Evolutionary conservation across 2,797 vertebrate species (phyloP), one percentile per base, ranked within the genome.

Genomic region (Oophaga sylvatica): DNA sequence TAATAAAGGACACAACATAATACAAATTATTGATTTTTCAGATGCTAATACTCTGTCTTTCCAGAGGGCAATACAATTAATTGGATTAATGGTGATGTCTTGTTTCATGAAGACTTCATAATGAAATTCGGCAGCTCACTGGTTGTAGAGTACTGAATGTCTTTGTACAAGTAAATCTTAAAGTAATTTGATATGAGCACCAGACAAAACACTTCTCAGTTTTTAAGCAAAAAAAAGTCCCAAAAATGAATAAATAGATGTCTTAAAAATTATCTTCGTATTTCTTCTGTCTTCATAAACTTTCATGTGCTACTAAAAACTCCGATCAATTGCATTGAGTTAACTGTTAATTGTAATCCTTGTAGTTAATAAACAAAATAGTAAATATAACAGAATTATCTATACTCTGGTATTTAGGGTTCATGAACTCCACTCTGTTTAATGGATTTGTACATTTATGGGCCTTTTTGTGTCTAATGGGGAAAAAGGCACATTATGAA

Each of bases 41-140:
- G 81, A 79, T 35, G 56, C 87, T 87, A 87, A 83, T 83, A 53
- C 53, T 87, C 53, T 26, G 68, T 87, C 62, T 84, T 79, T 80
- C 63, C 22, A 68, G 81, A 48, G 73, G 71, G 87, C 84, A 87
- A 80, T 87, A 87, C 83, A 87, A 79, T 87, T 83, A 87, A 87
- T 87, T 87, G 86, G 73, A 87, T 53, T 75, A 87, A 87, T 79
- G 59, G 73, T 4, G n/a, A 82, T 70, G 53, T 31, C 87, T 79
- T 35, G 75, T 67, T 75, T 83, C 48, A 15, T 57, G 62, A 67
- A 87, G 80, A 81, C 59, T 71, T 29, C 1, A 12, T 79, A 83
- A 70, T 87, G 59, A 80, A 87, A 84, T 48, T 5, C 13, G 31
- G 20, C 48, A 79, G 22, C 45, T 59, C 22, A 22, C 20, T 19